Conservation (phyloP, 2,113 vertebrate species). For the Tichodroma muraria region DNA sequence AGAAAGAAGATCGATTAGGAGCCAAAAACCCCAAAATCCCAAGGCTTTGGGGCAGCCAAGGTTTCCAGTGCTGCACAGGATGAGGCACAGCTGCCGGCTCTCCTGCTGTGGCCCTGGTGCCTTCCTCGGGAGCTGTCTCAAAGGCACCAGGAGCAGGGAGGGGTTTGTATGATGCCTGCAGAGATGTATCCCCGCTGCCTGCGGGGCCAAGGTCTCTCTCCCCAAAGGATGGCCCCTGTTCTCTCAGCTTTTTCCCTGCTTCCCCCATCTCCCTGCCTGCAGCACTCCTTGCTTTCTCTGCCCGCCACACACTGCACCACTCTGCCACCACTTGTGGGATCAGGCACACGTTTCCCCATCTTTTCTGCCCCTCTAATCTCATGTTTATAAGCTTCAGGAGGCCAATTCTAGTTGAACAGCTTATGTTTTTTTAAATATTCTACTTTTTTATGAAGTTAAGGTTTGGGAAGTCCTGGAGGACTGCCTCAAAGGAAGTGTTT, state of each 20-base stretch:
- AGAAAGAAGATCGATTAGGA: neutral
- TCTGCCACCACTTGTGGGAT: too few relatives aligned
- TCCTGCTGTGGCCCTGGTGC: neutral
- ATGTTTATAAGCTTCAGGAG: slow-evolving; percentile 3
- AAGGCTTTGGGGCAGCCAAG: neutral
- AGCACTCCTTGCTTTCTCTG: neutral
- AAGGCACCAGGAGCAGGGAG: neutral
- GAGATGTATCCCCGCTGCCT: neutral
- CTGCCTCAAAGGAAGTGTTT: slow-evolving; percentile 26
- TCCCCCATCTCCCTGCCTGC: neutral
- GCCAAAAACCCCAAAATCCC: neutral
- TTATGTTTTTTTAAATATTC: neutral
- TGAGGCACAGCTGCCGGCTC: neutral
- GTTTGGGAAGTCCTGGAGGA: neutral
- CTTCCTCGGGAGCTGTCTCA: neutral
- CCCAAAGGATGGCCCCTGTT: neutral
- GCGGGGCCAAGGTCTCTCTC: neutral
- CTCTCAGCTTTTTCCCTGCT: neutral
- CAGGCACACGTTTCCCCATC: neutral
- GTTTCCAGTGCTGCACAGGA: neutral
- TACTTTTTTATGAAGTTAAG: slow-evolving; percentile 6
- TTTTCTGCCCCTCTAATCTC: neutral
- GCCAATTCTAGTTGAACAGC: neutral
- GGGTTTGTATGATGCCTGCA: neutral
- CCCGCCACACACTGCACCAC: neutral